A percentile compares a stretch with the other conserved stretches of the same genome.
These are phyloP conservation scores for Lagria hirta DNA, from an alignment of 2,888 invertebrate species.

Conservation along the genomic window DNA sequence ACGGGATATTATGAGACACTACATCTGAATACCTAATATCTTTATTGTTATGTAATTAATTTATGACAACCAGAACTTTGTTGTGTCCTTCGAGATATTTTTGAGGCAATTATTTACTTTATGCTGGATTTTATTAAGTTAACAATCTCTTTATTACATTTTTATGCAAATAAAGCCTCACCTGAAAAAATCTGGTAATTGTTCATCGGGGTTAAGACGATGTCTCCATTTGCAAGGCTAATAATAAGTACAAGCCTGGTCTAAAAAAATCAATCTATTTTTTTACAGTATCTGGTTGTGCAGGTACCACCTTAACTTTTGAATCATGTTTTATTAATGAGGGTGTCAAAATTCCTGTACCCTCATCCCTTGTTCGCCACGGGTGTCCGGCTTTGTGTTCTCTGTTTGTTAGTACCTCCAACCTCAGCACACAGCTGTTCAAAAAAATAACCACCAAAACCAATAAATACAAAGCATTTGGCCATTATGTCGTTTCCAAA, in stretches of 20 bases:
- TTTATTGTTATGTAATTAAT: constrained; percentile 20
- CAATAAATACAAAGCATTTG: neutral
- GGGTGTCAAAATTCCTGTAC: constrained; percentile 11
- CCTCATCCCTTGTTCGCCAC: constrained; percentile 15
- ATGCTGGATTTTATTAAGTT: constrained; percentile 21
- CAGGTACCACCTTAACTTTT: constrained; percentile 7
- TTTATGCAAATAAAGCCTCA: constrained; percentile 17
- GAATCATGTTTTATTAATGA: constrained; percentile 16
- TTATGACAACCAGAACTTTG: constrained; percentile 17
- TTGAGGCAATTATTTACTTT: constrained; percentile 19
- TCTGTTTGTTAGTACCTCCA: constrained; percentile 3
- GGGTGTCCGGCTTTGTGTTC: constrained; percentile 12
- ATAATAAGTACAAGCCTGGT: constrained; percentile 1
- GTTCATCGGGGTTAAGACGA: constrained; percentile 6
- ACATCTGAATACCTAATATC: constrained; percentile 11
- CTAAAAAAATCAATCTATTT: constrained; percentile 5
- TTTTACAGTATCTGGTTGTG: constrained; percentile 5
- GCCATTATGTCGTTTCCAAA: constrained; percentile 12
- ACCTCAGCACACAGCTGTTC: constrained; percentile 2
- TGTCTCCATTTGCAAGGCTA: constrained; percentile 10
- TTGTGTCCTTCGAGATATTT: constrained; percentile 19
- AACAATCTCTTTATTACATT: constrained; percentile 25
- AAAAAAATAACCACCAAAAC: constrained; percentile 2
- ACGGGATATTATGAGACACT: constrained; percentile 10
- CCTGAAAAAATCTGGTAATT: constrained; percentile 7